Evolutionary conservation across 2,113 vertebrate genomes (phyloP).

Genomic region (Herpetotheres cachinnans): DNA sequence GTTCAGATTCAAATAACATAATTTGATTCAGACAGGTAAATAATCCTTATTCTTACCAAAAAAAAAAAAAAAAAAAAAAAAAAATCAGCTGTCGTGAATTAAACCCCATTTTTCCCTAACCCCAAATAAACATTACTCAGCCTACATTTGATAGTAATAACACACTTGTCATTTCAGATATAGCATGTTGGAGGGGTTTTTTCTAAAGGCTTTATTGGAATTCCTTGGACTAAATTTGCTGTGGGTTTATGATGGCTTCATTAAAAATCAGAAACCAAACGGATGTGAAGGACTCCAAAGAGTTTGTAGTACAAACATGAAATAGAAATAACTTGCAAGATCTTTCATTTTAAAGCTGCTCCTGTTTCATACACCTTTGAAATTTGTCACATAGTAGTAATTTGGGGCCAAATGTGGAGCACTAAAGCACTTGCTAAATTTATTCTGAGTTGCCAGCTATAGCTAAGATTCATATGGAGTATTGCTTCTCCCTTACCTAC

Average conservation of each 20-base stretch:
- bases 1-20: background rate
- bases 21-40: constrained; percentile 51
- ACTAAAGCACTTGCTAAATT: background rate
- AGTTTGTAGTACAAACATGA: background rate
- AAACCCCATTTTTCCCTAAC: constrained; percentile 25
- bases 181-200: background rate
- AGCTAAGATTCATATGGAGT: background rate
- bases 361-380: background rate
- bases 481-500: background rate
- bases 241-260: background rate
- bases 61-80: background rate
- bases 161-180: constrained; percentile 14
- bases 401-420: background rate
- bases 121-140: constrained; percentile 46
- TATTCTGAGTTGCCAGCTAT: background rate
- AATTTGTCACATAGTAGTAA: background rate
- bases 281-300: background rate
- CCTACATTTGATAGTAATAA: constrained; percentile 32
- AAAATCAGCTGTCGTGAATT: constrained; percentile 39
- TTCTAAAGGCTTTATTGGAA: constrained; percentile 11
- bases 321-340: background rate
- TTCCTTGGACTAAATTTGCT: constrained; percentile 18
- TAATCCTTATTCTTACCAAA: background rate
- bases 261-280: constrained; percentile 34
- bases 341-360: background rate